Evolutionary conservation across 2,888 invertebrate species (phyloP), one percentile per base, ranked within the genome.

Genomic region (Lamellibrachia columna): DNA sequence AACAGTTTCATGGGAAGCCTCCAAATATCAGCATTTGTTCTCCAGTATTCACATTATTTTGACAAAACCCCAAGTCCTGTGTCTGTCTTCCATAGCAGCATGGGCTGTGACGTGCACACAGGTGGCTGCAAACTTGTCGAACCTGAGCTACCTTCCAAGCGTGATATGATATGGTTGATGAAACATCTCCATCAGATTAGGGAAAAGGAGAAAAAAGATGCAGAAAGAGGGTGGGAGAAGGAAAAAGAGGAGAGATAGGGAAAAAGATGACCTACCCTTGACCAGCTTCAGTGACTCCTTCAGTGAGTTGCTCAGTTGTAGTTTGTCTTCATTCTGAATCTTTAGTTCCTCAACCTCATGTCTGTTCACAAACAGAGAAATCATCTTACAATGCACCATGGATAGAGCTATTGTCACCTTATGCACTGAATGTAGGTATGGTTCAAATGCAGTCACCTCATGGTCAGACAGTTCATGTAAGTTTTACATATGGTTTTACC

Each of bases 321-420:
- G 93, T 8, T 94, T 94, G 40, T 95, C 94, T 90, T 95, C 95
- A 9, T 96, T 93, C 93, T 96, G 96, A 40, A 95, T 93, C 53
- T 94, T 95, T 53, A 95, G 93, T 92, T 96, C 96, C n/a, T 94
- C 94, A 91, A 95, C 93, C 91, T 95, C 95, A 90, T 94, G 75
- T 75, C 75, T 75, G 75, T 75, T 75, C 75, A 75, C 75, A 75
- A 92, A 28, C 28, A 22, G 90, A 90, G 28, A 92, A 40, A 92
- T 7, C 3, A 52, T 52, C 11, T 28, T 1, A 91, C 40, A 40
- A 91, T 11, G 15, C 40, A 52, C 11, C 52, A 92, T 52, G 11
- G 53, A 40, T 9, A 0, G 2, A 15, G n/a, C 22, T 22, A 75
- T 75, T 75, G 75, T 15, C 6, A 3, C 75, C 15, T 75, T n/a